A percentile compares a stretch with the other conserved stretches of the same genome.
Evolutionary conservation across 2,113 vertebrate species (phyloP).

Genomic region (Neolamprologus modestus): DNA sequence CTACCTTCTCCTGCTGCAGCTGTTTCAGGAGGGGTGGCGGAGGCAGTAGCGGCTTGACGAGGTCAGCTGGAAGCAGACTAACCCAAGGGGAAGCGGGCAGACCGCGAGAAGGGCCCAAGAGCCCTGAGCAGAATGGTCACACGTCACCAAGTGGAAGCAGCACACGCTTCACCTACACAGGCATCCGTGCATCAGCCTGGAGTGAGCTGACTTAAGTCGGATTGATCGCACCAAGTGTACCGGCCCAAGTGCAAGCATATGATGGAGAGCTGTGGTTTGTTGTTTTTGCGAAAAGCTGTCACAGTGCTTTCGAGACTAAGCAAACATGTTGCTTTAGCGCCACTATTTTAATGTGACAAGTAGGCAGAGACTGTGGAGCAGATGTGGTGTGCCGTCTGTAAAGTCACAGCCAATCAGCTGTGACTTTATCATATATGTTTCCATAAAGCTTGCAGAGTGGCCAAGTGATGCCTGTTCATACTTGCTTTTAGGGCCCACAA

Average conservation of each 20-base stretch:
- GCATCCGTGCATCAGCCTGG: conserved; percentile 30
- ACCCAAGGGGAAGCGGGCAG: not conserved
- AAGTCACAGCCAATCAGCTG: not conserved
- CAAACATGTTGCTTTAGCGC: not conserved
- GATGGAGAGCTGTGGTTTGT: not conserved
- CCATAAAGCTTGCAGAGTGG: not conserved
- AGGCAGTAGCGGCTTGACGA: not conserved
- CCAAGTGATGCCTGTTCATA: not conserved
- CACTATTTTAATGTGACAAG: not conserved
- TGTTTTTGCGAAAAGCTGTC: not conserved
- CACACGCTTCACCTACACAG: conserved; percentile 76
- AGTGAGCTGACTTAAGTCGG: conserved; percentile 28
- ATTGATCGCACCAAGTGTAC: not conserved
- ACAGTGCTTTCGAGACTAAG: not conserved
- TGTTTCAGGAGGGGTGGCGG: not conserved
- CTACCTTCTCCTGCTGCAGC: conserved; percentile 82
- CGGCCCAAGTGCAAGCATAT: not conserved
- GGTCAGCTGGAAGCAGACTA: not conserved
- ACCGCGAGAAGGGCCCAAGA: not conserved
- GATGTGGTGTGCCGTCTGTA: not conserved
- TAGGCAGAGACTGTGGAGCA: not conserved
- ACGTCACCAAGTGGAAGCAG: conserved; percentile 64
- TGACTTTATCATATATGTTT: not conserved
- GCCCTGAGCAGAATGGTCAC: conserved; percentile 73
- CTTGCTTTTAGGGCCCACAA: not conserved